Base-by-base conservation (phyloP, 2,113 vertebrate genomes). In the Hippocampus mohnikei region DNA sequence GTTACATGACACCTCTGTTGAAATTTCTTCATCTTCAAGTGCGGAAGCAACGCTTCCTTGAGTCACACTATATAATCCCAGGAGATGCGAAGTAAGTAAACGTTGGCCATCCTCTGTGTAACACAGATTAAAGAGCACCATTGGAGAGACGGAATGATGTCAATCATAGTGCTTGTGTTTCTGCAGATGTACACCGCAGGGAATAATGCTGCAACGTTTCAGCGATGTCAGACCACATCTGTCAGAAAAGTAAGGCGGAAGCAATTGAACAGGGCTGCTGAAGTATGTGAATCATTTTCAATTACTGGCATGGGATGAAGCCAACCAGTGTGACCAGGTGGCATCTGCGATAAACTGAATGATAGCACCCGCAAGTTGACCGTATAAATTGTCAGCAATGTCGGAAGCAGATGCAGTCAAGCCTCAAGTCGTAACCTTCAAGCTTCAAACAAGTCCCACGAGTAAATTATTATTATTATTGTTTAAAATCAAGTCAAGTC, bases 221-320 rank as follows among this genome's bases (percentile, higher is more conserved):
- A 53, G n/a, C 74, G 11, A 37, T 25, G 60, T 66, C 27, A 9
- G 82, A 81, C 70, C 79, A 73, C 44, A 77, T 70, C 66, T 70
- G 72, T 65, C 78, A 75, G 74, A 68, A 79, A 61, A 74, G 33
- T 37, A 73, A 76, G 81, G 72, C 48, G 62, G 58, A n/a, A 37
- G 62, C 20, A 61, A 74, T 79, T 67, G 71, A 76, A 85, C 74
- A 74, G 66, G 13, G 53, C 66, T 46, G 13, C 79, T 69, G 67
- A 69, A 72, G 81, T 82, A 70, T 68, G 78, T 81, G 75, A 69
- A 42, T 85, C 80, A 82, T 88, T 91, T 87, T 88, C 87, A 87
- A 88, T 90, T 89, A 91, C 82, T 87, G 88, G 76, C 68, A 70
- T 62, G 74, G 79, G 87, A 89, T 88, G 88, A 88, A 84, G 74